A percentile compares a stretch with the other conserved stretches of the same genome.
These are phyloP conservation scores for Syngnathus typhle DNA, from an alignment of 2,113 vertebrate species.

Conservation along the genomic window DNA sequence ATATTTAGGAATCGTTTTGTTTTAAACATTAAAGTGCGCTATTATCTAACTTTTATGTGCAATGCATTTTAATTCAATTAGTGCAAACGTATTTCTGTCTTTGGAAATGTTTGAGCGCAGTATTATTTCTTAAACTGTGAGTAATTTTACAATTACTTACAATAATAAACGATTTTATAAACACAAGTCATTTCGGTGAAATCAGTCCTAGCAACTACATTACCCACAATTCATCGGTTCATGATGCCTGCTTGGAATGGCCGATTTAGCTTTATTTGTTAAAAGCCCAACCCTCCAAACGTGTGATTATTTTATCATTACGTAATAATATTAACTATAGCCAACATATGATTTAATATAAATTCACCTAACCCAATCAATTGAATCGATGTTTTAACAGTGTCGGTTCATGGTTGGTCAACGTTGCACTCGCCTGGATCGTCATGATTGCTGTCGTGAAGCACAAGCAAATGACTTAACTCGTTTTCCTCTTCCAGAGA, in stretches of 20 bases:
- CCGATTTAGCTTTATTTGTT: slow-evolving; percentile 11
- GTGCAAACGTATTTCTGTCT: too few species aligned
- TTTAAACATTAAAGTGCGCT: too few species aligned
- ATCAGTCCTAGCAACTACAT: slow-evolving; percentile 27
- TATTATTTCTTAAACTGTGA: too few species aligned
- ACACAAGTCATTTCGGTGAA: not conserved
- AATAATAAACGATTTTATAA: too few species aligned
- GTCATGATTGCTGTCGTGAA: not conserved
- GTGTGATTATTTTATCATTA: not conserved
- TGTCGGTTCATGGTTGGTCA: slow-evolving; percentile 33
- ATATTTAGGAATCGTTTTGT: too few species aligned
- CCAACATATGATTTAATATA: not conserved
- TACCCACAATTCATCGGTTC: slow-evolving; percentile 25
- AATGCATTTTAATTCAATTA: too few species aligned
- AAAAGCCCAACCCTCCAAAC: too few species aligned
- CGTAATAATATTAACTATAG: not conserved
- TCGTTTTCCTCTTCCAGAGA: not conserved
- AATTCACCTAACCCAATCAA: too few species aligned
- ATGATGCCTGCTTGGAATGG: not conserved
- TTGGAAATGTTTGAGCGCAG: too few species aligned
- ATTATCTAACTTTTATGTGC: too few species aligned
- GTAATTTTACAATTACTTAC: too few species aligned
- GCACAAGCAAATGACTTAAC: slow-evolving; percentile 5
- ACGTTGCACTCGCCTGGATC: not conserved
- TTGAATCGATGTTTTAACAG: not conserved